phyloP scores from a whole-genome alignment of 1,140 invertebrate species.

The Pollicipes pollicipes region DNA sequence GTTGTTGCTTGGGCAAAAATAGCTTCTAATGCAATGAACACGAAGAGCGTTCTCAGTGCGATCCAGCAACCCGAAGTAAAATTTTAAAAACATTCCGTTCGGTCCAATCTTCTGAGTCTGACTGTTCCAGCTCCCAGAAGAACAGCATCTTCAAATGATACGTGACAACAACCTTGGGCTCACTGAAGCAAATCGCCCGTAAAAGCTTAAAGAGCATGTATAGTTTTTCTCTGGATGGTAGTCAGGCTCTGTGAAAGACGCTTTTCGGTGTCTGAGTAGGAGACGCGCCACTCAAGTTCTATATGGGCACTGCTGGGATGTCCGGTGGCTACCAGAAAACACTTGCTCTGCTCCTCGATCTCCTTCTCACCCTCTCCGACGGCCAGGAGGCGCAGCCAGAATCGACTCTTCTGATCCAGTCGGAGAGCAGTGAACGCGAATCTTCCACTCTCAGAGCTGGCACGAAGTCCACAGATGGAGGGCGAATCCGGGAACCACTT shows the following conservation, averaged over 20 bases:
- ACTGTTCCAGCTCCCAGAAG: neutral
- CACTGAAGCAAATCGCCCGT: neutral
- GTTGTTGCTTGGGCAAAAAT: neutral
- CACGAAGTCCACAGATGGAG: neutral
- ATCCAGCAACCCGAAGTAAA: neutral
- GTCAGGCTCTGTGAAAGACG: neutral
- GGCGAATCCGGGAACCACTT: neutral
- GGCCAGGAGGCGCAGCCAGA: neutral
- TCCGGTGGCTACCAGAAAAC: neutral
- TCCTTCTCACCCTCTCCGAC: too few species aligned
- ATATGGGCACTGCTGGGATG: neutral
- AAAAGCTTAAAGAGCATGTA: neutral
- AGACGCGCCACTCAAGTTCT: neutral
- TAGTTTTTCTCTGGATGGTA: neutral
- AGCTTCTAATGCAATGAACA: neutral
- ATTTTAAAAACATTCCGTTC: neutral
- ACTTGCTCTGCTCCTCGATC: neutral
- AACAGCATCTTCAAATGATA: neutral
- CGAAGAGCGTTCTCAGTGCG: neutral
- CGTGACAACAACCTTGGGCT: neutral
- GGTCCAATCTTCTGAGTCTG: neutral
- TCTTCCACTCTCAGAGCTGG: neutral
- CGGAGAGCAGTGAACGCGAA: neutral
- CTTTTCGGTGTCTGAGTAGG: neutral
- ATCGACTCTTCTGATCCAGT: neutral